Evolutionary conservation across 2,113 vertebrate species (phyloP).

Genomic region (Pterophyllum scalare): DNA sequence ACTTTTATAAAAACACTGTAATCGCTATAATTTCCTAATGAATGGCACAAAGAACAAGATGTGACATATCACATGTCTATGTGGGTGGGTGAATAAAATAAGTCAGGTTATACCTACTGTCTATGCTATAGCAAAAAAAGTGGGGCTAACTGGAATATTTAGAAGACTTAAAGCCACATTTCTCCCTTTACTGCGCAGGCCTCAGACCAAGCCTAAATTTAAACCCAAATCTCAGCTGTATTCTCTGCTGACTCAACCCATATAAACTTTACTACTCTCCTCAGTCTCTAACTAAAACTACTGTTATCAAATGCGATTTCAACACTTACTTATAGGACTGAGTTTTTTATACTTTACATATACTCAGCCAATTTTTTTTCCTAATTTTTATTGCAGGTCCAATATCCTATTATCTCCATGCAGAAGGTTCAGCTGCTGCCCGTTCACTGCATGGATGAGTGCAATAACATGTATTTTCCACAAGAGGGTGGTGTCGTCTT

Average conservation of each 20-base stretch:
- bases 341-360: neutral
- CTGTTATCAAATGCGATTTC: neutral
- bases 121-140: neutral
- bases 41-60: too few relatives aligned
- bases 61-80: too few relatives aligned
- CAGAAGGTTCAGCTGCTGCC: neutral
- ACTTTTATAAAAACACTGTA: neutral
- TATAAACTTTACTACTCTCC: neutral
- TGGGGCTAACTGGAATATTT: neutral
- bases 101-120: too few relatives aligned
- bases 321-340: neutral
- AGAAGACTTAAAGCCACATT: too few relatives aligned
- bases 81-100: too few relatives aligned
- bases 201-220: neutral
- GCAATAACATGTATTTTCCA: slow-evolving; percentile 31
- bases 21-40: neutral
- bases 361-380: neutral
- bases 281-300: neutral
- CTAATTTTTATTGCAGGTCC: neutral
- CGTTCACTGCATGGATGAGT: neutral
- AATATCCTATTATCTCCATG: neutral
- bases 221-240: neutral
- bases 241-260: neutral
- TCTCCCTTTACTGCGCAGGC: neutral
- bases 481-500: slow-evolving; percentile 67